phyloP scores from a whole-genome alignment of 2,113 vertebrate species.

The Camarhynchus parvulus region DNA sequence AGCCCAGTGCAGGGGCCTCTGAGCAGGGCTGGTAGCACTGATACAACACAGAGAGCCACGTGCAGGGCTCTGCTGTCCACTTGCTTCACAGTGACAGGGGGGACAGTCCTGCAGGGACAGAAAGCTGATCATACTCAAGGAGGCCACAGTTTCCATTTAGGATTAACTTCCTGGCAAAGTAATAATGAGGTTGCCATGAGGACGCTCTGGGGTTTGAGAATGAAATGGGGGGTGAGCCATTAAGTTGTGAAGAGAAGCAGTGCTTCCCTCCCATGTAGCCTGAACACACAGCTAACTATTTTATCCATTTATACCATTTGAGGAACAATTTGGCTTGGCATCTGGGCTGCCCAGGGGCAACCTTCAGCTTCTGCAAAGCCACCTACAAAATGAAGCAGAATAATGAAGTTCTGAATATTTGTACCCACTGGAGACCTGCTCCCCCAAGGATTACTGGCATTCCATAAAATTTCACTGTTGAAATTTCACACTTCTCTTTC shows the following conservation, averaged over 20 bases:
- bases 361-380: not conserved
- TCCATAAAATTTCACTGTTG: not conserved
- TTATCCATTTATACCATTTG: not conserved
- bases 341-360: not conserved
- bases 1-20: not conserved
- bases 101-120: not conserved
- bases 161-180: not conserved
- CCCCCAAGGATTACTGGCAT: not conserved
- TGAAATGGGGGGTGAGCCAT: not conserved
- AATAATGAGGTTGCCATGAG: not conserved
- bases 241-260: rapidly evolving
- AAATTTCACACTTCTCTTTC: not conserved
- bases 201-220: not conserved
- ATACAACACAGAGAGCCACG: rapidly evolving
- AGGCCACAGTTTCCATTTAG: not conserved
- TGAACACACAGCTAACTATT: not conserved
- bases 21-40: not conserved
- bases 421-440: not conserved
- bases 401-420: not conserved
- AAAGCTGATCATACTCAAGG: not conserved
- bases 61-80: rapidly evolving
- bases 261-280: not conserved
- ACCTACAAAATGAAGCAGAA: not conserved
- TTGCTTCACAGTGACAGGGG: not conserved
- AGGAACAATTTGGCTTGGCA: not conserved